A percentile compares a stretch with the other conserved stretches of the same genome.
These are phyloP conservation scores for Polypterus bichir DNA, from an alignment of 2,113 vertebrate genomes.

Conservation along the genomic window DNA sequence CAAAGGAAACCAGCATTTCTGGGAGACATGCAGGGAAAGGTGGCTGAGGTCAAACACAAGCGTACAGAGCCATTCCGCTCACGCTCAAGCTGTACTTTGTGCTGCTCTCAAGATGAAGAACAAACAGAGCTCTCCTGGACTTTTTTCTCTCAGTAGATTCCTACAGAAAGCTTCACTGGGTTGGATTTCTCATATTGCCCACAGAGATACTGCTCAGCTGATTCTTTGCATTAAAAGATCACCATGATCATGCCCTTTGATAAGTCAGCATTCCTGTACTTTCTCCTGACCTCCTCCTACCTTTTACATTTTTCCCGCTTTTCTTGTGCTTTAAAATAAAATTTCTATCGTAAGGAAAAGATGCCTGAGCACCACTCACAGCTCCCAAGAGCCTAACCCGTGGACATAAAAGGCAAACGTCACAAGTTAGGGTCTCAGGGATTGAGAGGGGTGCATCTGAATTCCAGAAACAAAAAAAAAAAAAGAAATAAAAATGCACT, in stretches of 20 bases:
- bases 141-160: not conserved
- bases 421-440: slow-evolving; percentile 99
- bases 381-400: slow-evolving; percentile 99
- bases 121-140: not conserved
- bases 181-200: slow-evolving; percentile 6
- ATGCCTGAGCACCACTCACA: slow-evolving; percentile 82
- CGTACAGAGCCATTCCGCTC: slow-evolving; percentile 81
- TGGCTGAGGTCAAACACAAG: slow-evolving; percentile 86
- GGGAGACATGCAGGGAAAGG: slow-evolving; percentile 55
- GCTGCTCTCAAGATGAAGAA: slow-evolving; percentile 71
- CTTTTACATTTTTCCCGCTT: slow-evolving; percentile 1
- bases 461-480: not conserved
- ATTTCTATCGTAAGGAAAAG: slow-evolving; percentile 32
- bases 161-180: not conserved
- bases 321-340: slow-evolving; percentile 10
- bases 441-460: slow-evolving; percentile 76
- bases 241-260: slow-evolving; percentile 24
- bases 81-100: slow-evolving; percentile 80
- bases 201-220: slow-evolving; percentile 24
- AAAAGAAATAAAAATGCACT: not conserved
- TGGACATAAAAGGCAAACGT: slow-evolving; percentile 97
- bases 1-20: slow-evolving; percentile 19
- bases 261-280: slow-evolving; percentile 19
- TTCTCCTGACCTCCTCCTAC: not conserved
- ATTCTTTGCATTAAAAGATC: slow-evolving; percentile 27